These are phyloP conservation scores for Ptychodera flava DNA, from an alignment of 35 echinoderm and acorn worm species.

Conservation along the genomic window DNA sequence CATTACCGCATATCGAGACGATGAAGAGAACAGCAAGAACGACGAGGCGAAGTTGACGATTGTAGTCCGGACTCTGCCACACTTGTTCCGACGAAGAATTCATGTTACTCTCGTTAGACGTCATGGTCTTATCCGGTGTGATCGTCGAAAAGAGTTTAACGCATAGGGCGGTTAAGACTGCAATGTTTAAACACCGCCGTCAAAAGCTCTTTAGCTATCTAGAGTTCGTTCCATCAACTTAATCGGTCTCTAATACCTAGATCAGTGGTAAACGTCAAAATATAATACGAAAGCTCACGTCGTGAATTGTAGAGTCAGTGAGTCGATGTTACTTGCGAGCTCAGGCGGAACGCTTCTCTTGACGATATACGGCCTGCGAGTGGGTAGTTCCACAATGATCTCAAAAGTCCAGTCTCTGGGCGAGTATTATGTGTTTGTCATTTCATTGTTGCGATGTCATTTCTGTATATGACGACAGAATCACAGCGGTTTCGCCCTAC, in stretches of 20 bases:
- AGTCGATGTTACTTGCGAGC: no score
- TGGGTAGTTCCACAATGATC: no score
- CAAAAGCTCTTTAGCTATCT: background rate
- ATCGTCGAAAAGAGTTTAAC: no score
- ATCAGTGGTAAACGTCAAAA: background rate
- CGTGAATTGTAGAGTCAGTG: no score
- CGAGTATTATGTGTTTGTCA: no score
- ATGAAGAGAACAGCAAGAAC: slow-evolving; percentile 50
- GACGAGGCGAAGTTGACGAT: slow-evolving; percentile 29
- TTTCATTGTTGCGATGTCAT: no score
- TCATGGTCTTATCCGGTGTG: background rate
- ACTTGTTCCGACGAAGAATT: background rate
- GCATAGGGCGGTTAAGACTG: background rate
- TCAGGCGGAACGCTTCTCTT: no score
- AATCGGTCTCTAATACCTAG: background rate
- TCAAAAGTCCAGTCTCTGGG: no score
- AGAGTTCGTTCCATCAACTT: background rate
- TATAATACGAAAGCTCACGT: no score
- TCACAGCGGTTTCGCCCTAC: no score
- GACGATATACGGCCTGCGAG: no score
- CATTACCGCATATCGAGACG: slow-evolving; percentile 61
- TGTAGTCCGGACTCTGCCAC: slow-evolving; percentile 4
- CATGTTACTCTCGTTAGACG: background rate
- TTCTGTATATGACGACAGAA: no score
- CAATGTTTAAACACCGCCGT: background rate